Evolutionary conservation across 2,113 vertebrate species (phyloP).

Genomic region (Lophura nycthemera): DNA sequence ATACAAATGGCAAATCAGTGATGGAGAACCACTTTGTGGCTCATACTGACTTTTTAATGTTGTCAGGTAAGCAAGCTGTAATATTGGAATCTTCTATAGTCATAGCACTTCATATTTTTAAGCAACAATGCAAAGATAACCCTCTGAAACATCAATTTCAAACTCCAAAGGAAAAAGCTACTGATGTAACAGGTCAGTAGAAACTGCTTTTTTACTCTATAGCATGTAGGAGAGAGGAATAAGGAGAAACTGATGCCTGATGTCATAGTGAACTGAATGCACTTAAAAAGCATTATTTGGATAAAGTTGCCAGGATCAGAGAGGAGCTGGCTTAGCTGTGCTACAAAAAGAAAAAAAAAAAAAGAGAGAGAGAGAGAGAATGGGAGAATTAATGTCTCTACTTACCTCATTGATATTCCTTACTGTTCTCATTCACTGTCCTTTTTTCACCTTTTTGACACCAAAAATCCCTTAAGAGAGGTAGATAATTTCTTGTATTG

Average conservation of each 20-base stretch:
- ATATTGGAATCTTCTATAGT: constrained; percentile 39
- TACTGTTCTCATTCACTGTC: not conserved
- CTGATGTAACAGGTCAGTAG: constrained; percentile 38
- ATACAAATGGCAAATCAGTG: constrained; percentile 5
- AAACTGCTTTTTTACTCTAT: not conserved
- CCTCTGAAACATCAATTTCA: constrained; percentile 54
- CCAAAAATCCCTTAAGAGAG: not conserved
- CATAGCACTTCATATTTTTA: not conserved
- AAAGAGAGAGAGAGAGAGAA: too few species aligned
- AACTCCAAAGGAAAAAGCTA: constrained; percentile 28
- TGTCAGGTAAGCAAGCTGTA: not conserved
- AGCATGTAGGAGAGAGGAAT: not conserved
- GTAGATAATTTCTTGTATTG: not conserved
- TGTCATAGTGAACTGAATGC: not conserved
- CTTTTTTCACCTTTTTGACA: constrained; percentile 3
- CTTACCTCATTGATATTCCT: not conserved
- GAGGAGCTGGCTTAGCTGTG: not conserved
- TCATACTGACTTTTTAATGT: not conserved
- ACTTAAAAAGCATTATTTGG: not conserved
- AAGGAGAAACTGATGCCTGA: not conserved
- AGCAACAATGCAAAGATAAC: constrained; percentile 41
- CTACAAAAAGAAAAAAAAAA: not conserved
- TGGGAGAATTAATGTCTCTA: not conserved
- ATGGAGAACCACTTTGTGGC: constrained; percentile 2
- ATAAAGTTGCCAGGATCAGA: not conserved